A percentile compares a stretch with the other conserved stretches of the same genome.
Conservation (phyloP, 1,140 invertebrate genomes). For the Trichonephila clavipes region DNA sequence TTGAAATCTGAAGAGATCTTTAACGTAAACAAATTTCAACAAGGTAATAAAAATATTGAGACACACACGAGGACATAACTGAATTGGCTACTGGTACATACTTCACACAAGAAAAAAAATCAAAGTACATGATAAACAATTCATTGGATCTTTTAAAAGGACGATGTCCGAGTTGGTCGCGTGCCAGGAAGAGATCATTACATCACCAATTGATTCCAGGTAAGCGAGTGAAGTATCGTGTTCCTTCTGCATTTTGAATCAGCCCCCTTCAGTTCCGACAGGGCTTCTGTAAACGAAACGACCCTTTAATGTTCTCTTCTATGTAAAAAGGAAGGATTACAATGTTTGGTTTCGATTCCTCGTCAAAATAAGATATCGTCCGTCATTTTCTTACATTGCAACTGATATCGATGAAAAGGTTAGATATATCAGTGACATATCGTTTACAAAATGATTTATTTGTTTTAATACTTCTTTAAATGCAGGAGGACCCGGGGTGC, state of each 20-base stretch:
- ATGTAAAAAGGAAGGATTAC: background rate
- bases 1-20: no score
- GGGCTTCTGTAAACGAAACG: background rate
- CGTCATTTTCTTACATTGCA: background rate
- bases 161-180: background rate
- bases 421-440: background rate
- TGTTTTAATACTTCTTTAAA: no score
- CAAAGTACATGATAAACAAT: no score
- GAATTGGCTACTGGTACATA: no score
- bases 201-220: background rate
- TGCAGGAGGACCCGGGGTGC: no score
- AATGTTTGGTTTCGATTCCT: background rate
- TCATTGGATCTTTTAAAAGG: background rate
- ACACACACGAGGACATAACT: no score
- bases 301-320: background rate
- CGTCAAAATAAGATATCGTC: background rate
- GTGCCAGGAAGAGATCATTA: background rate
- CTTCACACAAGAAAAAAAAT: no score
- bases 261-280: background rate
- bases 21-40: no score
- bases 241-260: slow-evolving; percentile 7
- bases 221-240: background rate
- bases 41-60: no score
- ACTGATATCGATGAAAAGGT: background rate
- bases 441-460: background rate